Percentiles rank a stretch among this genome's conserved stretches.
Conservation (phyloP, 1,140 invertebrate species). For the Ceratosolen fusciceps region DNA sequence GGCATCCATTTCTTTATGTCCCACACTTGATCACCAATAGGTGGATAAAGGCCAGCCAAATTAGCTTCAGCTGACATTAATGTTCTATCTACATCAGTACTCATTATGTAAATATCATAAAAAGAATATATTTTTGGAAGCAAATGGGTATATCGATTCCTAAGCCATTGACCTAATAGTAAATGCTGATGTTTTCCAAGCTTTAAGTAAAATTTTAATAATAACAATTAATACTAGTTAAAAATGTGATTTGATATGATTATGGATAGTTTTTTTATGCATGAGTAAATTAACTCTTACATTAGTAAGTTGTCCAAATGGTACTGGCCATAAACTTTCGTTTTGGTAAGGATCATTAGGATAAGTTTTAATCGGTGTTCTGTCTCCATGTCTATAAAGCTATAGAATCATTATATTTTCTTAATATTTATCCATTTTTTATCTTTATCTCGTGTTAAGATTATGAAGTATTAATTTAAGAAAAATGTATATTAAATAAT, state of each 20-base stretch:
- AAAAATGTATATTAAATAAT: too few species aligned
- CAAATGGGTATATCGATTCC: slow-evolving; percentile 78
- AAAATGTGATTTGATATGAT: background rate
- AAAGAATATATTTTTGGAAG: slow-evolving; percentile 72
- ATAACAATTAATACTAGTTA: slow-evolving; percentile 24
- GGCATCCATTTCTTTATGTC: slow-evolving; percentile 87
- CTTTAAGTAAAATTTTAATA: slow-evolving; percentile 64
- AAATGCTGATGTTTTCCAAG: slow-evolving; percentile 84
- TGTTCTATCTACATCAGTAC: slow-evolving; percentile 90
- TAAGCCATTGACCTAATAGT: slow-evolving; percentile 82
- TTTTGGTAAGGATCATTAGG: slow-evolving; percentile 84
- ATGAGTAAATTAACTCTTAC: slow-evolving; percentile 68
- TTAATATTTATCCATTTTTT: too few species aligned
- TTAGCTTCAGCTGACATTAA: slow-evolving; percentile 90
- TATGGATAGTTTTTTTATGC: background rate
- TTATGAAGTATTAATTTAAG: too few species aligned
- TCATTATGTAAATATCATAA: slow-evolving; percentile 79
- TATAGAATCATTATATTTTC: too few species aligned
- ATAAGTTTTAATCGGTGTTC: slow-evolving; percentile 82
- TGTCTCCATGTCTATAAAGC: slow-evolving; percentile 86
- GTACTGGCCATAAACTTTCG: slow-evolving; percentile 80
- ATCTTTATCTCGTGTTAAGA: too few species aligned
- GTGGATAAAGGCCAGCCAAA: slow-evolving; percentile 86
- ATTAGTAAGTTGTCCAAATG: slow-evolving; percentile 85
- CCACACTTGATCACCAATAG: slow-evolving; percentile 76